Evolutionary conservation across 2,113 vertebrate species (phyloP).

Genomic region (Tympanuchus pallidicinctus): DNA sequence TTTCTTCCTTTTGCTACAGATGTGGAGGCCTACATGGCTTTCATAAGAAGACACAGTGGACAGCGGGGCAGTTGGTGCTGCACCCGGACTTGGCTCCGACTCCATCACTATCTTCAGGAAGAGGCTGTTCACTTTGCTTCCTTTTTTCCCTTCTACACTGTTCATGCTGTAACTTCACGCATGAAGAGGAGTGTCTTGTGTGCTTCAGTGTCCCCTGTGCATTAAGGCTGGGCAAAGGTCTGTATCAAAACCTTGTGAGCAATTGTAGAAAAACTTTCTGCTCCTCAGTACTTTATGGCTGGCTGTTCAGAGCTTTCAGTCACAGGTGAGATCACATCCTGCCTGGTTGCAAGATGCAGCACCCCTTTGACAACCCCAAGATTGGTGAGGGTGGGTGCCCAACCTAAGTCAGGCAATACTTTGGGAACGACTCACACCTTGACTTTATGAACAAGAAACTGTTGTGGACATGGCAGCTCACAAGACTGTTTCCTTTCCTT

Average conservation of each 20-base stretch:
- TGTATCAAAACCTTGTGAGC: background rate
- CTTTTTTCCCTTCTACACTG: background rate
- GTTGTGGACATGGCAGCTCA: background rate
- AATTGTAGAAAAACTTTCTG: accelerated
- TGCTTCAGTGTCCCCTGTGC: accelerated
- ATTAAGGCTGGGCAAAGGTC: background rate
- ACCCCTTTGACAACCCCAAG: background rate
- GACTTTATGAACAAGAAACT: background rate
- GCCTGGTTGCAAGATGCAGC: background rate
- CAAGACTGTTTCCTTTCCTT: background rate
- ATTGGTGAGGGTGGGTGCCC: background rate
- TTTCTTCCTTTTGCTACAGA: background rate
- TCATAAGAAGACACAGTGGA: background rate
- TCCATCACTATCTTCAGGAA: background rate
- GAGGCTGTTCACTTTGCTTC: background rate
- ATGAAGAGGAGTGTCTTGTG: background rate
- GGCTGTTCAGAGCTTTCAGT: background rate
- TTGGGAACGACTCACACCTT: background rate
- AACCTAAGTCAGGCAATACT: accelerated
- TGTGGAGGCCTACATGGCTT: background rate
- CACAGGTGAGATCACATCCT: background rate
- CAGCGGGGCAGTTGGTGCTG: background rate
- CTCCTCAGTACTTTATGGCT: background rate
- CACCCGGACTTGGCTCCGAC: background rate
- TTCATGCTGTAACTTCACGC: background rate